Evolutionary conservation across 2,113 vertebrate genomes (phyloP).

Genomic region (mouse (Mus musculus)): GRCm39 chr1:122416001-122416500

Average conservation of each 20-base stretch:
- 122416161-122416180: background rate
- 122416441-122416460: background rate
- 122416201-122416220: background rate
- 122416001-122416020: background rate
- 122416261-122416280: background rate
- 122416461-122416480: background rate
- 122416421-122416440: background rate
- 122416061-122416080: background rate
- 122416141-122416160: background rate
- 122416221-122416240: background rate
- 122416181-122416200: background rate
- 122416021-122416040: background rate
- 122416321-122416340: background rate
- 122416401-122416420: background rate
- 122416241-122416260: background rate
- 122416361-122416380: background rate
- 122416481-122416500: background rate
- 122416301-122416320: background rate
- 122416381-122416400: background rate
- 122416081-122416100: background rate
- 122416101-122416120: background rate
- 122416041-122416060: background rate
- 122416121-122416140: background rate
- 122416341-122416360: background rate
- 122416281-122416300: background rate